phyloP scores from a whole-genome alignment of 1,140 invertebrate species.

The Carposina sasakii region DNA sequence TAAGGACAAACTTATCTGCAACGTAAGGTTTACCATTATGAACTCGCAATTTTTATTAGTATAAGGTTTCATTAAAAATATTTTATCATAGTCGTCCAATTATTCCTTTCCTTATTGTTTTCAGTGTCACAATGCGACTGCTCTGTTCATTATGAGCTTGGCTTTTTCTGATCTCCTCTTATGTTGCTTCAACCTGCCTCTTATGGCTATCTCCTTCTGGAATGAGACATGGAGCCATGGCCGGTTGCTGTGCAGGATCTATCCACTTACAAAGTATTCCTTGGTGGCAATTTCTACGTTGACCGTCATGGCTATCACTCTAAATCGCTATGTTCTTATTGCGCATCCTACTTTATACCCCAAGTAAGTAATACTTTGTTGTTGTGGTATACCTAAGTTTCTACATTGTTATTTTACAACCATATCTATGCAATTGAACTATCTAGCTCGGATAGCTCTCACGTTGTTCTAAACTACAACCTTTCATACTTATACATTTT shows the following conservation, averaged over 20 bases:
- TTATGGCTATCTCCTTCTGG: constrained; percentile 83
- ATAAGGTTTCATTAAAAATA: too few species aligned
- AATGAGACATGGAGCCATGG: constrained; percentile 80
- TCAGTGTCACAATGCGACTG: constrained; percentile 86
- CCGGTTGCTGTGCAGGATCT: constrained; percentile 79
- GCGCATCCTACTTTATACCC: constrained; percentile 84
- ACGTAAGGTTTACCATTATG: too few species aligned
- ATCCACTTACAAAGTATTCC: constrained; percentile 83
- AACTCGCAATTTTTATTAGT: too few species aligned
- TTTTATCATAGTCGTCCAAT: too few species aligned
- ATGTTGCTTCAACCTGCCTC: constrained; percentile 85
- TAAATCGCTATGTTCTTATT: constrained; percentile 88
- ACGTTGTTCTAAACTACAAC: too few species aligned
- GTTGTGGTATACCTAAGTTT: background rate
- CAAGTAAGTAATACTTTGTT: constrained; percentile 73
- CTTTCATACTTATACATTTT: too few species aligned
- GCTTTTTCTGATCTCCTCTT: constrained; percentile 85
- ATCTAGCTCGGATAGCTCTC: background rate
- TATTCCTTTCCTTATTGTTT: constrained; percentile 31
- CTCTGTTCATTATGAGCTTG: constrained; percentile 88
- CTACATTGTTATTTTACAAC: background rate
- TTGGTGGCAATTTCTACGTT: constrained; percentile 86
- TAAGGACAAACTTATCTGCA: too few species aligned
- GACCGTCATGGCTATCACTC: constrained; percentile 83
- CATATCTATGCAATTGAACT: background rate